Evolutionary conservation across 1,140 invertebrate genomes (phyloP), one percentile per base, ranked within the genome.

Genomic region (Nebria ingens): DNA sequence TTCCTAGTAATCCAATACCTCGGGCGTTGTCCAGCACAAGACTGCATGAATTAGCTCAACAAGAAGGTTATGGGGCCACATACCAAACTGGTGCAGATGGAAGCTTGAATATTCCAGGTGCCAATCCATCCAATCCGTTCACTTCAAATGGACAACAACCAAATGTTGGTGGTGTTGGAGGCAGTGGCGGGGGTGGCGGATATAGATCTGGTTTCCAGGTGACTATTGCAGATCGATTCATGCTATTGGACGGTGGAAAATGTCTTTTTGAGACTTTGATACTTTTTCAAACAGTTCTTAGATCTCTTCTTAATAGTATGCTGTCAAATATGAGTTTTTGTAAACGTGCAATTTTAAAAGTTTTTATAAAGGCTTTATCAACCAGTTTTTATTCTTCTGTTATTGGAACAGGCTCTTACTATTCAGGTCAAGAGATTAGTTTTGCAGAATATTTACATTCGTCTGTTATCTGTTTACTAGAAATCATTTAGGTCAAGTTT

Each of bases 1-100:
- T 98, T 17, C 93, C 93, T n/a, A 91, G 90, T 61, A 91, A 91
- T 74, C 91, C 89, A 0, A 87, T 96, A 64, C 91, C 91, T 1
- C 77, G 91, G 55, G 91, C 91, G 19, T 74, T 94, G 2, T 95
- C 92, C 55, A 93, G 87, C 62, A 84, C 79, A 51, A 80, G 86
- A 59, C 75, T 90, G 21, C 83, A 88, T 61, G 88, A 89, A 63
- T 71, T 90, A 60, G 76, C 79, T 1, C 76, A 76, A 60, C 78
- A 82, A 61, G 83, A 87, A 62, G 70, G 76, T 13, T 89, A 89
- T 68, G 86, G 86, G 54, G 84, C 86, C 51, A 87, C 83, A 19
- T 85, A 84, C 65, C 81, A 84, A 63, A 79, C 79, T 12, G 76
- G 72, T 38, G 67, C 76, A 56, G 80, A 79, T 21, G 79, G 81